Evolutionary conservation across 2,888 invertebrate species (phyloP).

Genomic region (Idaea straminata): DNA sequence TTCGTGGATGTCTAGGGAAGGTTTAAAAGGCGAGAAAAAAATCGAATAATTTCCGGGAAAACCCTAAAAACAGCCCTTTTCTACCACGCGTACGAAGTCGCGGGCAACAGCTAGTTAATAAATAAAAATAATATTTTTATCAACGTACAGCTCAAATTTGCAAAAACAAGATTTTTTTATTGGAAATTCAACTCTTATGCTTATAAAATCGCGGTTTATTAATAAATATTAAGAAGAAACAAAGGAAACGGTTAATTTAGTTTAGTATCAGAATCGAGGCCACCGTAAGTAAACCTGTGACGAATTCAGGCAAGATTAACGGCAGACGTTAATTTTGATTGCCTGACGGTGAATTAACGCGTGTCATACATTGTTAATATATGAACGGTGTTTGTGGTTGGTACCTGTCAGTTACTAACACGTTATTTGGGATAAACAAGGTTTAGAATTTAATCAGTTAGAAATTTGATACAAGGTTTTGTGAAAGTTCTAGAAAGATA

Average conservation of each 20-base stretch:
- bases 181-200: too few species aligned
- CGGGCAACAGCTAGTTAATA: too few species aligned
- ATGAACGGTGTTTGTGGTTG: neutral
- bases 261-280: neutral
- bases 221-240: neutral
- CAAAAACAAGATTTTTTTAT: too few species aligned
- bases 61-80: too few species aligned
- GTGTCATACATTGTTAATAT: constrained; percentile 1
- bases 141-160: too few species aligned
- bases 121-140: too few species aligned
- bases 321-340: neutral
- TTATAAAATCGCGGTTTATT: too few species aligned
- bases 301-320: neutral
- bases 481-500: neutral
- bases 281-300: neutral
- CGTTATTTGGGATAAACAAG: neutral
- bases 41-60: too few species aligned
- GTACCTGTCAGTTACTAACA: neutral
- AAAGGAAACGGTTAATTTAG: neutral
- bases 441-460: neutral
- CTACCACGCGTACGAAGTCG: too few species aligned
- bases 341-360: neutral
- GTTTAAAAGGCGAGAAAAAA: too few species aligned
- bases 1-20: too few species aligned
- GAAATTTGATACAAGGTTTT: neutral